These are phyloP conservation scores for Spilarctia lutea DNA, from an alignment of 2,888 invertebrate genomes.

Conservation along the genomic window DNA sequence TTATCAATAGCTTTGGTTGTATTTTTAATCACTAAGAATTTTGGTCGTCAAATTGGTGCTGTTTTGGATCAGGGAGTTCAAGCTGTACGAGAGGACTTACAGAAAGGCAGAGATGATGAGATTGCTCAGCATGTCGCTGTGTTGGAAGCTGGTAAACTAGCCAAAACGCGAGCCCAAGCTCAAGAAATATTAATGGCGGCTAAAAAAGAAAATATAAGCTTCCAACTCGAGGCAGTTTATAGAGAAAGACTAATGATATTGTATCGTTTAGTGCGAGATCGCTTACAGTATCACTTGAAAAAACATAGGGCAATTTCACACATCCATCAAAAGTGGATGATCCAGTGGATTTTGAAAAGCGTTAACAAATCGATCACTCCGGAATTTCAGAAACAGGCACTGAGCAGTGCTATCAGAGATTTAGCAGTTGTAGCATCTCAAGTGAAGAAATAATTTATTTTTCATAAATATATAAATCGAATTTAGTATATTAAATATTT, in stretches of 20 bases:
- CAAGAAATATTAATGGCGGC: constrained; percentile 92
- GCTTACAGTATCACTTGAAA: constrained; percentile 96
- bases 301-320: constrained; percentile 91
- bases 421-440: constrained; percentile 89
- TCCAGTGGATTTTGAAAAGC: constrained; percentile 94
- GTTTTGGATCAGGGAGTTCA: constrained; percentile 90
- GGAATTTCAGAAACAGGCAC: constrained; percentile 94
- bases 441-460: constrained; percentile 1
- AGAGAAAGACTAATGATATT: constrained; percentile 87
- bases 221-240: constrained; percentile 98
- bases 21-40: constrained; percentile 86
- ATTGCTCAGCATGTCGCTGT: constrained; percentile 75
- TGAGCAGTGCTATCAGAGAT: constrained; percentile 94
- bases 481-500: not conserved
- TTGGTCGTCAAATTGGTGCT: constrained; percentile 88
- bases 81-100: constrained; percentile 82
- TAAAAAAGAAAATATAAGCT: constrained; percentile 95
- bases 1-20: constrained; percentile 89
- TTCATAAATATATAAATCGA: not conserved
- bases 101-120: constrained; percentile 83
- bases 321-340: constrained; percentile 97
- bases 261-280: constrained; percentile 88
- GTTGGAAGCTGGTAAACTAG: constrained; percentile 88
- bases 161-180: constrained; percentile 92
- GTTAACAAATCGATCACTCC: constrained; percentile 93